Conservation (phyloP, 2,888 invertebrate genomes). For the Acrobasis suavella region DNA sequence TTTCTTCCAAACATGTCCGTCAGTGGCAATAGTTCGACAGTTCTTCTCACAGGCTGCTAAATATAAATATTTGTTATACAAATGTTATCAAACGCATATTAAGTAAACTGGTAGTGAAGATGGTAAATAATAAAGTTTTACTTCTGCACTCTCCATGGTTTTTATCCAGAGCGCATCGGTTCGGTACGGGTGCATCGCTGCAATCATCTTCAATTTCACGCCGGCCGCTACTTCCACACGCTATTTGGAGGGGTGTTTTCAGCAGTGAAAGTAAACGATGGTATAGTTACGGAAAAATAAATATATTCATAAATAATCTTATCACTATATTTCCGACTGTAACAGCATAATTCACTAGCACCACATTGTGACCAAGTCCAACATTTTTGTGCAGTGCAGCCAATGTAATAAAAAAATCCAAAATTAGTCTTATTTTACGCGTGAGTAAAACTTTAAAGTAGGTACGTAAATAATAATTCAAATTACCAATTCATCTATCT, state of each 20-base stretch:
- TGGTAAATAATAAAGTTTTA: neutral
- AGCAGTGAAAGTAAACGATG: constrained; percentile 11
- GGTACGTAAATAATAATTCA: too few relatives aligned
- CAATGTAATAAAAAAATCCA: too few relatives aligned
- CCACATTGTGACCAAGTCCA: neutral
- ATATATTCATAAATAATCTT: constrained; percentile 31
- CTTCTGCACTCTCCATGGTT: neutral
- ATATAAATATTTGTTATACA: too few relatives aligned
- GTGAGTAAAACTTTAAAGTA: too few relatives aligned
- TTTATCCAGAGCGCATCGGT: constrained; percentile 60
- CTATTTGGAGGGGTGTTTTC: constrained; percentile 15
- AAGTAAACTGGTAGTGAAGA: too few relatives aligned
- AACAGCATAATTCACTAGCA: neutral
- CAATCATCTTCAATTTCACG: constrained; percentile 56
- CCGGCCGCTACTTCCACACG: constrained; percentile 34
- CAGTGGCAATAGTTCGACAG: too few relatives aligned
- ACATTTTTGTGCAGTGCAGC: too few relatives aligned
- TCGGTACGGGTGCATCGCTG: constrained; percentile 51
- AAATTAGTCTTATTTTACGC: too few relatives aligned
- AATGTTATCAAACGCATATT: neutral
- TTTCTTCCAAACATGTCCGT: too few relatives aligned
- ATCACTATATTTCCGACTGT: constrained; percentile 20
- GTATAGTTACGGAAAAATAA: constrained; percentile 26
- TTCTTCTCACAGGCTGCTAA: too few relatives aligned
- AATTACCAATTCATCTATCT: too few relatives aligned